phyloP scores from a whole-genome alignment of 2,113 vertebrate species.

The Cercocebus atys region DNA sequence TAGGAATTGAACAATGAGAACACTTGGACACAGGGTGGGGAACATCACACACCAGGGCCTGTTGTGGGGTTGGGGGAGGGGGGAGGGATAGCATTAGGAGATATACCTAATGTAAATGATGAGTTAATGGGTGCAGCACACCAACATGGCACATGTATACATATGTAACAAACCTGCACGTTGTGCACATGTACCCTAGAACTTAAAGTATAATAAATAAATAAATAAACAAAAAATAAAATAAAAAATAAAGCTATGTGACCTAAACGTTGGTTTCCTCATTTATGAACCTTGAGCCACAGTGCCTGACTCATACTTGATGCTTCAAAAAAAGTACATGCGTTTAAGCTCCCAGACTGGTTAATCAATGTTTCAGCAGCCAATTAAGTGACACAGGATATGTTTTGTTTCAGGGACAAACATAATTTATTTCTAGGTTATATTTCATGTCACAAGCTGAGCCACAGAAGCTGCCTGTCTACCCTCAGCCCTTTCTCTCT shows the following conservation, averaged over 20 bases:
- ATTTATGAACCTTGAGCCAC: not conserved
- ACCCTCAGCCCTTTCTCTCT: constrained; percentile 59
- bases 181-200: too few species aligned
- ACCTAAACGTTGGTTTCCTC: not conserved
- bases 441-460: constrained; percentile 64
- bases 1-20: too few species aligned
- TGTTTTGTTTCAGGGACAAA: constrained; percentile 75
- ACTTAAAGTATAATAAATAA: too few species aligned
- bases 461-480: constrained; percentile 70
- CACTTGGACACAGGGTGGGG: too few species aligned
- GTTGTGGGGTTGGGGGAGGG: too few species aligned
- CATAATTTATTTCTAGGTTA: constrained; percentile 73
- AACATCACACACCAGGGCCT: too few species aligned
- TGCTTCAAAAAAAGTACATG: not conserved
- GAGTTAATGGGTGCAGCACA: too few species aligned
- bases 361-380: constrained; percentile 45
- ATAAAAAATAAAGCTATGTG: not conserved
- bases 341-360: not conserved
- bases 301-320: not conserved
- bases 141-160: too few species aligned
- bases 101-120: too few species aligned
- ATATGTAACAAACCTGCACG: too few species aligned
- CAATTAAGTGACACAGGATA: constrained; percentile 68
- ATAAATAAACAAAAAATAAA: too few species aligned
- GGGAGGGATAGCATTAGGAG: too few species aligned